Evolutionary conservation across 2,113 vertebrate genomes (phyloP).

Genomic region (Pipra filicauda): DNA sequence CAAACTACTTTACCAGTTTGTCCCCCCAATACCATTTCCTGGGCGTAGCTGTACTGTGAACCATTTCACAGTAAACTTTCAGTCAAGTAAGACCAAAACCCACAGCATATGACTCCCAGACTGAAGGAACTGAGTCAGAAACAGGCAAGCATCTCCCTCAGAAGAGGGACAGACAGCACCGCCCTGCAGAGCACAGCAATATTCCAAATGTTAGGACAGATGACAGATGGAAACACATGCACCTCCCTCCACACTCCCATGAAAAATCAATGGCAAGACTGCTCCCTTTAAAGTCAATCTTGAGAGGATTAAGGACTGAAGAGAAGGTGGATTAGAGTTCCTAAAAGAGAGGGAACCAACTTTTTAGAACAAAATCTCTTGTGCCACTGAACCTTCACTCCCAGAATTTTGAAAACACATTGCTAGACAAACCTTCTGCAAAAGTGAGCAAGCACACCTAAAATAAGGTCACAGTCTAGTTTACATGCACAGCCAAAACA

Average conservation of each 20-base stretch:
- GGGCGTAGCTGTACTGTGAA: not conserved
- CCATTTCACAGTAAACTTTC: constrained; percentile 5
- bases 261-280: not conserved
- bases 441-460: not conserved
- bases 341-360: not conserved
- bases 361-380: not conserved
- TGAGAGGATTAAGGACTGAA: not conserved
- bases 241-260: not conserved
- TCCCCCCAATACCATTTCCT: not conserved
- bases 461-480: not conserved
- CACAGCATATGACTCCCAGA: not conserved
- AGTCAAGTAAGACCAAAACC: not conserved
- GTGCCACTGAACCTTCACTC: not conserved
- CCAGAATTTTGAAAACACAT: not conserved
- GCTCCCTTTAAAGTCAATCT: not conserved
- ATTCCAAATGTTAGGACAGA: not conserved
- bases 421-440: not conserved
- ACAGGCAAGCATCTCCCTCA: not conserved
- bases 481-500: not conserved
- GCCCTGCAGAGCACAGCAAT: not conserved
- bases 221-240: constrained; percentile 2
- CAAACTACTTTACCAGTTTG: not conserved
- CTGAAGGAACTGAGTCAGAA: not conserved
- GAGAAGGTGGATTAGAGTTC: not conserved
- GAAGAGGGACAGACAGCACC: not conserved